Percentiles rank a stretch among this genome's conserved stretches.
Evolutionary conservation across 2,888 invertebrate species (phyloP).

Genomic region (Andrena haemorrhoa): DNA sequence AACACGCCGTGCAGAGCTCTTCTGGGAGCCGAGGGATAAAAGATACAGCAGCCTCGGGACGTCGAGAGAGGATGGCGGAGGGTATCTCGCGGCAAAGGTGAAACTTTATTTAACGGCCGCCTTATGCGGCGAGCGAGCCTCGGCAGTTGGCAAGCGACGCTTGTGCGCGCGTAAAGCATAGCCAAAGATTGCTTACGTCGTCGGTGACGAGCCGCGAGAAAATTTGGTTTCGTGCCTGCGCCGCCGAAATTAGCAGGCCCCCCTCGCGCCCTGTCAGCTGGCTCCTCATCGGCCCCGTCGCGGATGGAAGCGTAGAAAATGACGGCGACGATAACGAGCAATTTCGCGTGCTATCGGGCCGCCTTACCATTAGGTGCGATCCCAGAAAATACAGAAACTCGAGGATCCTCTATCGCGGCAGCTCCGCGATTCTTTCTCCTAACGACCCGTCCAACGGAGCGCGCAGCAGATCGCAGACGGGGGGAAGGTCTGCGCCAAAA

Average conservation of each 20-base stretch:
- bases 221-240: constrained; percentile 40
- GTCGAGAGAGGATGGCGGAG: background rate
- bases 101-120: constrained; percentile 55
- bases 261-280: background rate
- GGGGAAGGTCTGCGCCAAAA: constrained; percentile 19
- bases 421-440: too few species aligned
- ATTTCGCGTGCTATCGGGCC: background rate
- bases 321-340: background rate
- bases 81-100: constrained; percentile 21
- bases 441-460: background rate
- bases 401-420: background rate
- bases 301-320: background rate
- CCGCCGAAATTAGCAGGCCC: constrained; percentile 37
- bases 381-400: background rate
- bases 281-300: constrained; percentile 2
- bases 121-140: constrained; percentile 40
- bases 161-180: constrained; percentile 58
- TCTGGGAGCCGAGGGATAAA: constrained; percentile 37
- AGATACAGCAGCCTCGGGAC: constrained; percentile 7
- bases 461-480: background rate
- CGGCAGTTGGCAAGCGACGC: constrained; percentile 69
- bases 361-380: background rate
- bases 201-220: constrained; percentile 40
- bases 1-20: constrained; percentile 39
- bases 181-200: constrained; percentile 56